These are phyloP conservation scores for Resseliella maxima DNA, from an alignment of 2,888 invertebrate species.

Conservation along the genomic window DNA sequence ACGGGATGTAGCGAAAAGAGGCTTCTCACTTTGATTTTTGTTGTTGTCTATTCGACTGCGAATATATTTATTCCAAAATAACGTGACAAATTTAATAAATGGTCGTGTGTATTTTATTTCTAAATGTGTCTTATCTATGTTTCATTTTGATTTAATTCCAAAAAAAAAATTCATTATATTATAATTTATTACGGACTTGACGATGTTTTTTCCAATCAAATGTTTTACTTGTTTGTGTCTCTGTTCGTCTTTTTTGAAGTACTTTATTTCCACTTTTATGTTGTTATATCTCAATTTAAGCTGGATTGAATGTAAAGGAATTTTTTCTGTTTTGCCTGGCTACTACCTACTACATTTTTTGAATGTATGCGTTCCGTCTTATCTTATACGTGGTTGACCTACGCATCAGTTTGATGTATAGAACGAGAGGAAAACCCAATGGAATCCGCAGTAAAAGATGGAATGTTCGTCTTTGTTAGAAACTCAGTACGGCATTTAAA, in stretches of 20 bases:
- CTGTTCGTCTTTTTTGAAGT: neutral
- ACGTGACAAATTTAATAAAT: neutral
- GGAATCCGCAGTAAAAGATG: neutral
- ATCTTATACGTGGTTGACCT: constrained; percentile 22
- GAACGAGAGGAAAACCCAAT: neutral
- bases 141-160: neutral
- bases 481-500: neutral
- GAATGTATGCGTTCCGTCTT: neutral
- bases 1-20: no score
- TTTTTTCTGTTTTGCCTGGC: neutral
- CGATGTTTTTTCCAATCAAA: neutral
- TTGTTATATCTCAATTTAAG: neutral
- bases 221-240: neutral
- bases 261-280: neutral
- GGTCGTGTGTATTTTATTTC: neutral
- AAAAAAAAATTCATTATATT: neutral
- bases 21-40: neutral
- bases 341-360: neutral
- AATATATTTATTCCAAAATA: neutral
- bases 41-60: neutral
- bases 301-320: neutral
- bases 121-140: neutral
- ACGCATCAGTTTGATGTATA: neutral
- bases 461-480: neutral
- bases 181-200: neutral